Base-by-base conservation (phyloP, 2,797 vertebrate genomes). In the Odontamblyopus rebecca region DNA sequence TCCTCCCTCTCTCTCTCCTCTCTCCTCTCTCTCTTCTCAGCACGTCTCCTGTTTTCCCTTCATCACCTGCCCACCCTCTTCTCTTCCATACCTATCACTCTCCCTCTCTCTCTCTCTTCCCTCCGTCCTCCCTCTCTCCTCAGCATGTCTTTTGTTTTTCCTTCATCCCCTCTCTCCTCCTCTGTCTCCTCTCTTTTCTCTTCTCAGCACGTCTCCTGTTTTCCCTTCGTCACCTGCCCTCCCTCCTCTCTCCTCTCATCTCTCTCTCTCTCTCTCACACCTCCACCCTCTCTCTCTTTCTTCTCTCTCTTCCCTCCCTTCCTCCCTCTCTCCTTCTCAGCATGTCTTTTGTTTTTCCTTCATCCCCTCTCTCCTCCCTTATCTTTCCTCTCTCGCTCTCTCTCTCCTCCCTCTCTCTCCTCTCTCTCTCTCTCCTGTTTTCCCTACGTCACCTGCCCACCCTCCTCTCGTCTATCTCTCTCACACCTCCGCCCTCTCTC, bases 391-490 rank as follows among this genome's bases (percentile, higher is more conserved):
- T 23, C 23, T 23, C 23, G 23, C n/a, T 6, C 18, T 54, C 23
- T 4, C 16, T 9, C 48, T 23, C 23, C 23, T 9, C 4, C 11
- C 19, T 6, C 53, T 26, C 53, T 26, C 53, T 56, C 53, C 16
- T 56, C 53, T 26, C 7, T 11, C 23, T n/a, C n/a, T 26, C 19
- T 56, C 53, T 56, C 19, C n/a, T 56, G 19, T 27, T 57, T 27
- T 27, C 54, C 54, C 23, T 27, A 26, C 54, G 23, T 57, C 54
- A 57, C 54, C 54, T 19, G 53, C 53, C 53, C 53, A 9, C n/a
- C 53, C n/a, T n/a, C 16, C 19, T 30, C 80, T 84, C 85, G 76
- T 82, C n/a, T 18, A 79, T 84, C 85, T 76, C 85, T 82, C 23
- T 23, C 23, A 16, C 27, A 1, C 5, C 1, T 2, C 23, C 23